Conservation (phyloP, 2,113 vertebrate genomes). For the Pycnonotus jocosus region DNA sequence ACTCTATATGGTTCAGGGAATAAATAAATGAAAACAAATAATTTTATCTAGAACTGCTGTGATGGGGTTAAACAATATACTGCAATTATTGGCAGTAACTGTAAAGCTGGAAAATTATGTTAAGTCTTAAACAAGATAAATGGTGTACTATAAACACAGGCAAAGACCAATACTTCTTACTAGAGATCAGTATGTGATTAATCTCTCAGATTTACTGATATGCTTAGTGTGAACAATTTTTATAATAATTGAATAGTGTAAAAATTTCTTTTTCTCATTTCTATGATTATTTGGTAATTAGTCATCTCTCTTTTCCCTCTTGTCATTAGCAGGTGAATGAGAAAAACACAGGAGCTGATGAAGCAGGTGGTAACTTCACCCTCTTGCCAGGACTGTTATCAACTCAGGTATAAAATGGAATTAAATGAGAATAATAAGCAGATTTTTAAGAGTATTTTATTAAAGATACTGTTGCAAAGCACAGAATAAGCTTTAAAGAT, state of each 20-base stretch:
- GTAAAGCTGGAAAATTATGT: not conserved
- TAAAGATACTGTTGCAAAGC: conserved; percentile 48
- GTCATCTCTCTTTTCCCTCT: not conserved
- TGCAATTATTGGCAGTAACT: not conserved
- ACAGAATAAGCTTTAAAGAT: conserved; percentile 57
- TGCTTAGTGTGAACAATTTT: not conserved
- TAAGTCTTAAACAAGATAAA: not conserved
- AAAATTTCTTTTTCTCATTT: not conserved
- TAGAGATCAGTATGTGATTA: not conserved
- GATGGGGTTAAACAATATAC: not conserved
- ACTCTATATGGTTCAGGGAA: not conserved
- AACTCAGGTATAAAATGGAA: not conserved
- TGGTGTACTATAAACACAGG: not conserved
- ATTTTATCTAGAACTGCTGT: not conserved
- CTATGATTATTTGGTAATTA: not conserved
- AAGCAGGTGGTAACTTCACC: not conserved
- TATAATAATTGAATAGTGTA: not conserved
- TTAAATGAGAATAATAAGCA: conserved; percentile 63
- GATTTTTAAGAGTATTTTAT: conserved; percentile 56
- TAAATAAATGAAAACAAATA: not conserved
- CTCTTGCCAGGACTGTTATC: not conserved
- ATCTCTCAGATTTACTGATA: not conserved
- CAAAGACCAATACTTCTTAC: not conserved
- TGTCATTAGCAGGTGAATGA: not conserved
- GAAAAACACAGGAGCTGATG: not conserved